phyloP scores from a whole-genome alignment of 2,888 invertebrate genomes.

The Agrochola lota region DNA sequence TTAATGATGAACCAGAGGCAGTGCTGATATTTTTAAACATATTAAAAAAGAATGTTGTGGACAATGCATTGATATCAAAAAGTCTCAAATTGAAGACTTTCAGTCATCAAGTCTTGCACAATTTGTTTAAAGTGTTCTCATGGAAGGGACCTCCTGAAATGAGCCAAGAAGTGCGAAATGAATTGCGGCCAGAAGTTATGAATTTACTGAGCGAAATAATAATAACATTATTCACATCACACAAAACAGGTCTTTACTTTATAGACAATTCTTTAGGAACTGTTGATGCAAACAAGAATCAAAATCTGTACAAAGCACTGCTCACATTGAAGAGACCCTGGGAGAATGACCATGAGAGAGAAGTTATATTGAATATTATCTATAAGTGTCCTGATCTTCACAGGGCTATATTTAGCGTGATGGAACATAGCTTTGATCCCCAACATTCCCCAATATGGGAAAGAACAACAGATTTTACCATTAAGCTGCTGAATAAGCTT shows the following conservation, averaged over 20 bases:
- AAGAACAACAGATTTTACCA: conserved; percentile 85
- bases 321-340: conserved; percentile 92
- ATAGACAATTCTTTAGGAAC: conserved; percentile 92
- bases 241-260: conserved; percentile 94
- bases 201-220: conserved; percentile 92
- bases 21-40: conserved; percentile 92
- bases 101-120: conserved; percentile 92
- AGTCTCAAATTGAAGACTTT: conserved; percentile 94
- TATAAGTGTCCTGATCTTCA: conserved; percentile 93
- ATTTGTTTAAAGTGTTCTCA: conserved; percentile 92
- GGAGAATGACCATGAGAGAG: conserved; percentile 92
- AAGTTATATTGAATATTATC: conserved; percentile 92
- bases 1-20: conserved; percentile 92
- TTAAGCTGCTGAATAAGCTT: conserved; percentile 84
- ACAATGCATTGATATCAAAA: conserved; percentile 92
- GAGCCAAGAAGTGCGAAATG: conserved; percentile 79
- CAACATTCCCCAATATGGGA: conserved; percentile 90
- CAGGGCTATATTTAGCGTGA: conserved; percentile 90
- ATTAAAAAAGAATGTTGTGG: conserved; percentile 92
- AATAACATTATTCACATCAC: conserved; percentile 93
- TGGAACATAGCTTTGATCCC: conserved; percentile 92
- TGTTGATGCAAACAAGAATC: conserved; percentile 91
- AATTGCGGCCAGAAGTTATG: conserved; percentile 85
- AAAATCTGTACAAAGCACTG: conserved; percentile 91
- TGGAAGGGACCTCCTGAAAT: conserved; percentile 93